Percentiles rank a stretch among this genome's conserved stretches.
Evolutionary conservation across 2,888 invertebrate species (phyloP).

Genomic region (Leucozona laternaria): DNA sequence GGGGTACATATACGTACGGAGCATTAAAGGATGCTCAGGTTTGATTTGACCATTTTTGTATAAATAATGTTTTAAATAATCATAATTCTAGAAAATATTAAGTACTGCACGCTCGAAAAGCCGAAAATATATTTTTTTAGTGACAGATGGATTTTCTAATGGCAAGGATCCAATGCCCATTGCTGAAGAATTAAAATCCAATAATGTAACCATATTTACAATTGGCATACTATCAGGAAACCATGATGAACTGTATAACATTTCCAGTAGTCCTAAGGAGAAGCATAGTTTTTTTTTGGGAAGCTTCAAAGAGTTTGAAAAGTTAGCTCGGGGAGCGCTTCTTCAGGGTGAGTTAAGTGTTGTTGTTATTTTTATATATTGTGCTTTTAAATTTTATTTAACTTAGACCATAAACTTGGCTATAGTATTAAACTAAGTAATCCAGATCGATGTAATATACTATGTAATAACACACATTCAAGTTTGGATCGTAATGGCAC

Average conservation of each 20-base stretch:
- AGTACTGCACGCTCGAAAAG: constrained; percentile 83
- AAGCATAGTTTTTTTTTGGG: constrained; percentile 88
- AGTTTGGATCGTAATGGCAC: constrained; percentile 11
- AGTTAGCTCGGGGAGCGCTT: constrained; percentile 87
- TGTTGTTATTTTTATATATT: too few species aligned
- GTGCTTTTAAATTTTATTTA: not conserved
- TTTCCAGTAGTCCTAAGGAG: constrained; percentile 87
- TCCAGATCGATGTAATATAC: constrained; percentile 84
- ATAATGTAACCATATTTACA: constrained; percentile 85
- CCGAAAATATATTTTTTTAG: constrained; percentile 87
- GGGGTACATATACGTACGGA: constrained; percentile 89
- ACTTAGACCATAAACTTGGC: constrained; percentile 86
- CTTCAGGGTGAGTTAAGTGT: constrained; percentile 88
- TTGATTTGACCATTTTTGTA: constrained; percentile 58
- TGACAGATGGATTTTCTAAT: constrained; percentile 90
- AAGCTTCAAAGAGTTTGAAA: constrained; percentile 89
- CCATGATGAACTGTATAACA: constrained; percentile 86
- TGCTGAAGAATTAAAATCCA: constrained; percentile 85
- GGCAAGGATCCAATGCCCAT: constrained; percentile 88
- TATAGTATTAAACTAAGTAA: constrained; percentile 85
- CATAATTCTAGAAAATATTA: constrained; percentile 84
- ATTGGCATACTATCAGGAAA: constrained; percentile 87
- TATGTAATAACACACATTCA: constrained; percentile 83
- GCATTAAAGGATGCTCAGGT: constrained; percentile 88
- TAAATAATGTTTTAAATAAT: not conserved